Evolutionary conservation across 2,113 vertebrate species (phyloP), one percentile per base, ranked within the genome.

Genomic region (Solenodon paradoxus): DNA sequence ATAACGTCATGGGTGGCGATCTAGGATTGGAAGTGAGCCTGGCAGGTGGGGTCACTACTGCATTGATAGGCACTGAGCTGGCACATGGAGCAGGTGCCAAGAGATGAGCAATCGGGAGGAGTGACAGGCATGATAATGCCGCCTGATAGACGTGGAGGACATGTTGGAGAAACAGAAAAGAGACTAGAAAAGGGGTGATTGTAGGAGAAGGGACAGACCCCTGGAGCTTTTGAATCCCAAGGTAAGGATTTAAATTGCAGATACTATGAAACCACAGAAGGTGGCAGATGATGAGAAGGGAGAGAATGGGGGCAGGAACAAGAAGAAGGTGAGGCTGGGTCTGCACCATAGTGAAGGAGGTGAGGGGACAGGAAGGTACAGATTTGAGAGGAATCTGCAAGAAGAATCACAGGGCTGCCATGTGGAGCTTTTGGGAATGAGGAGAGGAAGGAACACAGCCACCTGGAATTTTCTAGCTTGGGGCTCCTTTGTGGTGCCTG

Each of bases 221-320:
- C n/a, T n/a, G n/a, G 22, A 40, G 77, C 24, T 61, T 87, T 24
- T n/a, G 71, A 55, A 82, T 59, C 84, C 64, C 13, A 72, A 71
- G 55, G 40, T 86, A 53, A 47, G 28, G 63, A 49, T 24, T 69
- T 61, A 17, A 47, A n/a, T 40, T 49, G 63, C 9, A 64, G 40
- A 42, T 17, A 15, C 47, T 32, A 26, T 55, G 35, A 16, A 30
- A 69, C 2, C 35, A 42, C 16, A 64, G 45, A 42, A 38, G 26
- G 24, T 1, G 12, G 30, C 5, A 1, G 51, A 42, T 9, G 7
- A 30, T n/a, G n/a, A n/a, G n/a, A n/a, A n/a, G 5, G 55, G 55
- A 88, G 77, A 45, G 45, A n/a, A 24, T 1, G 19, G 61, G 26
- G 45, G 26, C 42, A 72, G 28, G 11, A 42, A 11, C 42, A 35